Conservation (phyloP, 2,113 vertebrate species). For the Marmota monax region DNA sequence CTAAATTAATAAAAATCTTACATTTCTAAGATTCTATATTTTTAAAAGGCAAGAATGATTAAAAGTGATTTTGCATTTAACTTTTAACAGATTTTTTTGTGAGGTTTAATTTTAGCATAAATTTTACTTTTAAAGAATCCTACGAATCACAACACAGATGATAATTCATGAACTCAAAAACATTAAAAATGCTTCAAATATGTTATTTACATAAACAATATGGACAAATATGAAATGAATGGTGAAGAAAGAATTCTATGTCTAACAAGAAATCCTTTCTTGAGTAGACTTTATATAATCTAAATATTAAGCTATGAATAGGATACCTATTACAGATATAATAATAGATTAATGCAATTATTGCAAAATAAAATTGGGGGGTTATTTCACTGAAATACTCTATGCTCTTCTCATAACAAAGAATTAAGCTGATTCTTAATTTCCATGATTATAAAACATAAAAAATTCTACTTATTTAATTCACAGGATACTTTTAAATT, state of each 20-base stretch:
- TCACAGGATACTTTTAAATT: background rate
- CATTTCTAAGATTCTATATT: background rate
- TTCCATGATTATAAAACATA: constrained; percentile 1
- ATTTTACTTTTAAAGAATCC: background rate
- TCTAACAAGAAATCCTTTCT: background rate
- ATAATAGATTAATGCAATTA: background rate
- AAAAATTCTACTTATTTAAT: background rate
- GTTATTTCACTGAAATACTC: constrained; percentile 9
- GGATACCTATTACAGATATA: background rate
- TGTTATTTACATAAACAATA: background rate
- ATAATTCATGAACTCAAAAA: constrained; percentile 25
- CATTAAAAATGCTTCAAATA: background rate
- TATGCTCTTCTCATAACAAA: background rate
- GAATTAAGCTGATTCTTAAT: background rate
- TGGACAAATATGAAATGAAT: background rate
- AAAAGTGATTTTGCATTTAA: background rate
- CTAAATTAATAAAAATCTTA: background rate
- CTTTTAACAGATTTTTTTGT: background rate
- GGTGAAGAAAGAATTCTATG: background rate
- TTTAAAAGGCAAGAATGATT: background rate
- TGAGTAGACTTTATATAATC: background rate
- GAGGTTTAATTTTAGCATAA: background rate
- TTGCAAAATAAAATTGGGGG: background rate
- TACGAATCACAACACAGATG: background rate
- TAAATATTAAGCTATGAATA: background rate